phyloP scores from a whole-genome alignment of 2,888 invertebrate genomes.

The Drosophila conformis region DNA sequence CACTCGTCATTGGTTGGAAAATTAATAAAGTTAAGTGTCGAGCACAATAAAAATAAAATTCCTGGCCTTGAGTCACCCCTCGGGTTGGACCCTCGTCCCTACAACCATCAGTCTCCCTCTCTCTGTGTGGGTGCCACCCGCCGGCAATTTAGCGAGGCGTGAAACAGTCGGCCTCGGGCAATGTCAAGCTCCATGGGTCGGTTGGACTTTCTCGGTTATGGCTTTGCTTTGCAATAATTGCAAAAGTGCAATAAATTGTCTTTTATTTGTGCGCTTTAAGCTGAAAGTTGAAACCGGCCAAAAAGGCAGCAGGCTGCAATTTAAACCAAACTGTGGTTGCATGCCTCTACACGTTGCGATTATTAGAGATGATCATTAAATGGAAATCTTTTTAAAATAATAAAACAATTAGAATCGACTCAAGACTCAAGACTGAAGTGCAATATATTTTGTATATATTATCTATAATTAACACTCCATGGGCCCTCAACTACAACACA shows the following conservation, averaged over 20 bases:
- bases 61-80: constrained; percentile 38
- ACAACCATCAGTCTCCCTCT: background rate
- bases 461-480: background rate
- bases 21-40: constrained; percentile 81
- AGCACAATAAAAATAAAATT: constrained; percentile 76
- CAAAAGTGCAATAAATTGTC: constrained; percentile 74
- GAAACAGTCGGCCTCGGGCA: constrained; percentile 55
- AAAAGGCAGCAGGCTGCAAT: constrained; percentile 20
- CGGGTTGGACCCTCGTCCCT: background rate
- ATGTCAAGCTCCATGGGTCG: constrained; percentile 62
- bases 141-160: constrained; percentile 68
- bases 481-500: background rate
- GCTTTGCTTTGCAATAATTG: constrained; percentile 78
- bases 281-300: constrained; percentile 23
- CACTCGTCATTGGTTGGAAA: constrained; percentile 72
- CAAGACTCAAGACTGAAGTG: background rate
- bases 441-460: background rate
- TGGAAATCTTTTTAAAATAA: background rate
- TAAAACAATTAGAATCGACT: background rate
- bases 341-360: background rate
- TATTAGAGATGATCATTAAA: constrained; percentile 5
- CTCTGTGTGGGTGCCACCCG: background rate
- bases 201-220: constrained; percentile 46
- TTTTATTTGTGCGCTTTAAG: constrained; percentile 64
- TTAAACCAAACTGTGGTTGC: constrained; percentile 5